phyloP scores from a whole-genome alignment of 2,113 vertebrate species.

The Lasiurus cinereus region DNA sequence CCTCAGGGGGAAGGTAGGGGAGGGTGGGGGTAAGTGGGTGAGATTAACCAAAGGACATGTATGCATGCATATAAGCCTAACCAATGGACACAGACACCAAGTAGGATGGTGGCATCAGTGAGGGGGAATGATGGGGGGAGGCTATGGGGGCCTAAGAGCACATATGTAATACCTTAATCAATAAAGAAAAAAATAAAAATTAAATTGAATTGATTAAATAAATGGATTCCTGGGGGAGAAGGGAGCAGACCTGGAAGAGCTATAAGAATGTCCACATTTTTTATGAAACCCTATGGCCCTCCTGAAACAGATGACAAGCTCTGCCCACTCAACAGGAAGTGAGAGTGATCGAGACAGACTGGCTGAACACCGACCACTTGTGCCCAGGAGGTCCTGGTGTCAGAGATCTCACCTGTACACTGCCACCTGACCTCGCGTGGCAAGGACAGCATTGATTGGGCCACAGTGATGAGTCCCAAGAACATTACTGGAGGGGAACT shows the following conservation, averaged over 20 bases:
- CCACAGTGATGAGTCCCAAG: not conserved
- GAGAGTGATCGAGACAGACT: not conserved
- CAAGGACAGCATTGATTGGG: accelerated
- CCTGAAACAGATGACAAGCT: not conserved
- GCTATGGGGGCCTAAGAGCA: no score
- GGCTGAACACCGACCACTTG: no score
- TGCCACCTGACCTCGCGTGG: not conserved
- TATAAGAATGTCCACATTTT: not conserved
- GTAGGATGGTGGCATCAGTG: no score
- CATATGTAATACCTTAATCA: no score
- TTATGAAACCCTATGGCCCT: not conserved
- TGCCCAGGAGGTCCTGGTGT: accelerated
- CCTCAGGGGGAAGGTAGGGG: no score
- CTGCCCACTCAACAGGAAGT: no score
- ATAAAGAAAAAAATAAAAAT: no score
- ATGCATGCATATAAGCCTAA: no score
- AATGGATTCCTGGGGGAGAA: not conserved
- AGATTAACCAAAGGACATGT: no score
- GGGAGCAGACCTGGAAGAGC: not conserved
- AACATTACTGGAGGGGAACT: not conserved
- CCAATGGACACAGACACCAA: no score
- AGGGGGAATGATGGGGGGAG: accelerated
- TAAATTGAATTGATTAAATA: not conserved
- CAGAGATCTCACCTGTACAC: not conserved
- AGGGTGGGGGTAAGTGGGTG: no score